These are phyloP conservation scores for Perca schrenkii DNA, from an alignment of 2,113 vertebrate genomes.

Conservation along the genomic window DNA sequence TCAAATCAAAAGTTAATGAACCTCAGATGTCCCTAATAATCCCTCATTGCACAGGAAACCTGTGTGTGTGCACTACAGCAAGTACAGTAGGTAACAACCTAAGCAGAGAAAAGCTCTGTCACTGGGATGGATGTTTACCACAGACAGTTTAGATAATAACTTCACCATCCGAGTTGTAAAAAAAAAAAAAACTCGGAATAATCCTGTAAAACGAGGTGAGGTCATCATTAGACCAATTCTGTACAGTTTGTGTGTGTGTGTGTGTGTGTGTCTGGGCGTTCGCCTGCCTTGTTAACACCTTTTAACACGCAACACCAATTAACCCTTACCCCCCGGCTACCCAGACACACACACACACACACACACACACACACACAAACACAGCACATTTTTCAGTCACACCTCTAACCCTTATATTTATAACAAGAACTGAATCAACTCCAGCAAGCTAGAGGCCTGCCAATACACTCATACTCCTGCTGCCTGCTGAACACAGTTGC, in stretches of 20 bases:
- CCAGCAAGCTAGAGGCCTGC: conserved; percentile 12
- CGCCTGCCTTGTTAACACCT: conserved; percentile 93
- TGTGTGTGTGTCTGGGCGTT: conserved; percentile 85
- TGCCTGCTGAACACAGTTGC: neutral
- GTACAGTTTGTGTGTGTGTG: neutral
- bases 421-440: conserved; percentile 39
- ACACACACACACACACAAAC: conserved; percentile 47
- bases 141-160: neutral
- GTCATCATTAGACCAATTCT: neutral
- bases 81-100: neutral
- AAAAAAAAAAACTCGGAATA: neutral
- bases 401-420: conserved; percentile 47
- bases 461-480: neutral
- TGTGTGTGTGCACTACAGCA: too few species aligned
- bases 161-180: neutral
- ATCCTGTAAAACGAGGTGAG: neutral
- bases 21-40: neutral
- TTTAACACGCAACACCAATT: conserved; percentile 92
- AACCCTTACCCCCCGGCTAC: conserved; percentile 86
- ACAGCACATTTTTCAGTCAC: conserved; percentile 53
- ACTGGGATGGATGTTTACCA: neutral
- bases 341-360: conserved; percentile 46
- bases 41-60: neutral
- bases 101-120: neutral
- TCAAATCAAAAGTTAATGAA: neutral